These are phyloP conservation scores for Sceliomorpha sp. DNA, from an alignment of 2,888 invertebrate species.

Conservation along the genomic window DNA sequence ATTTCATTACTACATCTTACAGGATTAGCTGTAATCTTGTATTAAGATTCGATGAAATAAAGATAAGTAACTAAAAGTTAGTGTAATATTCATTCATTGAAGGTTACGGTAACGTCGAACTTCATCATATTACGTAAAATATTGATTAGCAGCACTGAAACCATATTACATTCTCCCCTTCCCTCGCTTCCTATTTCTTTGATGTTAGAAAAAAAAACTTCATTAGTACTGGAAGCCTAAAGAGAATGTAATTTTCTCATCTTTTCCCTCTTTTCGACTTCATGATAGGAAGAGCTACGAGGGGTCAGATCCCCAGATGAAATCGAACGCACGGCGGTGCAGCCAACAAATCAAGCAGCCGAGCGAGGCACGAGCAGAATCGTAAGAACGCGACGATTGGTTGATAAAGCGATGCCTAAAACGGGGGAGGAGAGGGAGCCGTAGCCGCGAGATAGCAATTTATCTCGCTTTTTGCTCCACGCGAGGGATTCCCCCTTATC, in stretches of 20 bases:
- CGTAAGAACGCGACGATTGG: conserved; percentile 54
- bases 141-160: too few species aligned
- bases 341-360: conserved; percentile 52
- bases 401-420: conserved; percentile 54
- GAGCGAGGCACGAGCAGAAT: conserved; percentile 52
- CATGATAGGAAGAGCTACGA: conserved; percentile 21
- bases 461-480: conserved; percentile 42
- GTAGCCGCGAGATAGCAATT: conserved; percentile 50
- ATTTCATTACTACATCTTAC: too few species aligned
- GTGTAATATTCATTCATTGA: too few species aligned
- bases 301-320: conserved; percentile 55
- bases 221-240: conserved; percentile 35
- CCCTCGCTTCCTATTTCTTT: conserved; percentile 36
- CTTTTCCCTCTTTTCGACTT: conserved; percentile 8
- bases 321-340: conserved; percentile 49
- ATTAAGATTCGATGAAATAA: too few species aligned
- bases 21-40: too few species aligned
- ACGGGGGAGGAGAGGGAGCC: conserved; percentile 35
- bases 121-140: too few species aligned
- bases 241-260: conserved; percentile 31
- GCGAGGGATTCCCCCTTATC: conserved; percentile 41
- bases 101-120: too few species aligned
- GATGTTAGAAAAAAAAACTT: conserved; percentile 30
- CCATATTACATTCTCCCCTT: conserved; percentile 13
- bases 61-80: too few species aligned